Evolutionary conservation across 2,797 vertebrate genomes (phyloP), one percentile per base, ranked within the genome.

Genomic region (Sandelia bainsii): DNA sequence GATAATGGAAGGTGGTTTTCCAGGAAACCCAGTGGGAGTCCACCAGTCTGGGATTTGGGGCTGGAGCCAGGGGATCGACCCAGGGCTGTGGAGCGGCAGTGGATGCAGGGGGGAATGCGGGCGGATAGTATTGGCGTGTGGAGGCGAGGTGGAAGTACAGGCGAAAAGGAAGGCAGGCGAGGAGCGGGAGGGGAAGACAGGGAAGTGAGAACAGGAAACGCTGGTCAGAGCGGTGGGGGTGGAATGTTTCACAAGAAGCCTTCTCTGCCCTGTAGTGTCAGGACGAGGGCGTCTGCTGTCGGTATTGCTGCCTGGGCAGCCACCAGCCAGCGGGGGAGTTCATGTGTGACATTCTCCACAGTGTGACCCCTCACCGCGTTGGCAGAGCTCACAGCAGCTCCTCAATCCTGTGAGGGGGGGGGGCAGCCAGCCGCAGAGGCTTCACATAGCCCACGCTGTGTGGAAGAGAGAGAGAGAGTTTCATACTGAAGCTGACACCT

Each of bases 181-280:
- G 77, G 72, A 66, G 65, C 12, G 29, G 46, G 57, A 13, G 78
- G 76, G 76, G 40, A 76, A 84, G 90, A 87, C 75, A 64, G 57
- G 89, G 91, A 85, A 87, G 89, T 83, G 90, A 88, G 87, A 92
- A 87, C 94, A 96, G 96, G 96, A 97, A 96, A 91, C 84, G 66
- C 89, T 89, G 90, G 75, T 87, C 83, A 69, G 91, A 90, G 86
- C 88, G 83, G 84, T 27, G 63, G 19, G 89, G 94, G 93, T 86
- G 95, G 95, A 95, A 95, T 95, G 93, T 95, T 95, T 94, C 86
- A 91, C 93, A 93, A 93, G 93, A 91, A 79, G 83, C 86, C 80
- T 62, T 81, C 90, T 93, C 88, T 66, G 12, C 73, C 75, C 71
- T 89, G 90, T 77, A 93, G 94, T 93, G 94, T 93, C 94, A 94